Evolutionary conservation across 1,140 invertebrate genomes (phyloP).

Genomic region (Dufourea novaeangliae): DNA sequence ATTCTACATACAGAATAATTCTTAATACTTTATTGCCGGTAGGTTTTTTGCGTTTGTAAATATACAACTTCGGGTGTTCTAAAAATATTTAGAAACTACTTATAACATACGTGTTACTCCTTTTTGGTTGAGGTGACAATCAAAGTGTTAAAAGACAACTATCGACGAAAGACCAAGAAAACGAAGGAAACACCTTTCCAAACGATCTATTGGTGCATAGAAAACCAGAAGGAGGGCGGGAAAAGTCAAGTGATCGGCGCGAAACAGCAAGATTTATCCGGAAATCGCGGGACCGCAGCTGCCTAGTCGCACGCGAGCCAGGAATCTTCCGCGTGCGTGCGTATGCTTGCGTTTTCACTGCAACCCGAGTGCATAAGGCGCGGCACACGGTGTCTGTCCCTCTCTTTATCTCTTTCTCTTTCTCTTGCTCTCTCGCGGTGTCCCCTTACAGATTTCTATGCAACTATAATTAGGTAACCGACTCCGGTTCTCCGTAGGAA

Average conservation of each 20-base stretch:
- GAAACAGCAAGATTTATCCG: constrained; percentile 44
- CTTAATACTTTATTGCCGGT: no score
- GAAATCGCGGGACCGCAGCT: constrained; percentile 8
- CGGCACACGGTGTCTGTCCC: no score
- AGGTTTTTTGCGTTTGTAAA: no score
- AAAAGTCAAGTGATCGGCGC: not conserved
- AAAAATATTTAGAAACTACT: no score
- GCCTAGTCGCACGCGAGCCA: constrained; percentile 20
- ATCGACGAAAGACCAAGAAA: not conserved
- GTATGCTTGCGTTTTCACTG: constrained; percentile 40
- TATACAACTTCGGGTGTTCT: no score
- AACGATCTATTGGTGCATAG: not conserved
- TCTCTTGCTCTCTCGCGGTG: constrained; percentile 45
- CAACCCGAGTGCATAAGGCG: constrained; percentile 55
- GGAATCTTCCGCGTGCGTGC: constrained; percentile 55
- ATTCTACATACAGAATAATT: no score
- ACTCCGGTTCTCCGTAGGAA: constrained; percentile 58
- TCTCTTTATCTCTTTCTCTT: no score
- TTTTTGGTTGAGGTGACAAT: not conserved
- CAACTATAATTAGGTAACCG: constrained; percentile 71
- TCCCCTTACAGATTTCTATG: constrained; percentile 69
- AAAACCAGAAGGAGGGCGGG: not conserved
- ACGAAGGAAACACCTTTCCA: not conserved
- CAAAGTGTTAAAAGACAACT: not conserved
- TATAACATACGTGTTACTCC: no score